Evolutionary conservation across 2,888 invertebrate species (phyloP).

Genomic region (Blomia tropicalis): DNA sequence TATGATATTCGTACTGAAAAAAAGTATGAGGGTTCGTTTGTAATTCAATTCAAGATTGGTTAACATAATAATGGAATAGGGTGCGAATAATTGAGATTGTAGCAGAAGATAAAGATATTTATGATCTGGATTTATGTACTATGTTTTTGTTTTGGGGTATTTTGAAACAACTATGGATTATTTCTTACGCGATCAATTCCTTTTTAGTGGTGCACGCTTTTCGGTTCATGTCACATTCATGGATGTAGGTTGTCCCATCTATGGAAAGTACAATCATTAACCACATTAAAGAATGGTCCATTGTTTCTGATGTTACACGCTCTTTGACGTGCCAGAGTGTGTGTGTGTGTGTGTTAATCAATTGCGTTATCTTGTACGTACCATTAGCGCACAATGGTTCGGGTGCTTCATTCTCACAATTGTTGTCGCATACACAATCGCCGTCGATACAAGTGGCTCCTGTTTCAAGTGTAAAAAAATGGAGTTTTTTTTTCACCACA

Average conservation of each 20-base stretch:
- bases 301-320: no score
- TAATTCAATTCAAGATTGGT: background rate
- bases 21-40: background rate
- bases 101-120: background rate
- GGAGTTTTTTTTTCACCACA: background rate
- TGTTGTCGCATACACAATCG: slow-evolving; percentile 64
- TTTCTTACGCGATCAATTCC: slow-evolving; percentile 41
- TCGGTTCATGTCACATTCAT: slow-evolving; percentile 66
- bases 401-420: slow-evolving; percentile 41
- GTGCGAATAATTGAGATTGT: background rate
- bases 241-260: slow-evolving; percentile 60
- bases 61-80: background rate
- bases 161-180: no score
- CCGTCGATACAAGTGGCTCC: slow-evolving; percentile 68
- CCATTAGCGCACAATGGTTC: slow-evolving; percentile 28
- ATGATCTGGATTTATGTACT: background rate
- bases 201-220: slow-evolving; percentile 47
- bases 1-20: background rate
- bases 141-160: no score
- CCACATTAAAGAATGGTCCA: background rate
- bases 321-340: no score
- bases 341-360: background rate
- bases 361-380: slow-evolving; percentile 5
- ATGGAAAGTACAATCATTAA: slow-evolving; percentile 36
- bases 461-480: slow-evolving; percentile 49